Percentiles rank a stretch among this genome's conserved stretches.
Conservation (phyloP, 2,113 vertebrate genomes). For the Coturnix japonica region DNA sequence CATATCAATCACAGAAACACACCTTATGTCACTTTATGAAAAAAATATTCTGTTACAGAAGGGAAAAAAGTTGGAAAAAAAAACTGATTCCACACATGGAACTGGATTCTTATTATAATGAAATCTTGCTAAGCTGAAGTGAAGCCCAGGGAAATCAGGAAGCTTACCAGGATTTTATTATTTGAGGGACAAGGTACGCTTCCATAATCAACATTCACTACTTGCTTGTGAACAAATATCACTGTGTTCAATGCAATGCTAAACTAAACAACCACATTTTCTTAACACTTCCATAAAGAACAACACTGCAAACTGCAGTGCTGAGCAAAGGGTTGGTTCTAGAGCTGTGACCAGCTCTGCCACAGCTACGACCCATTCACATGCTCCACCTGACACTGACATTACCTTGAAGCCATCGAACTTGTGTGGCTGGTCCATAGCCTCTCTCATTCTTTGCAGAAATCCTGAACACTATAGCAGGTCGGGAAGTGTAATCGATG, state of each 20-base stretch:
- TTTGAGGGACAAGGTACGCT: not conserved
- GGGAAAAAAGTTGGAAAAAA: not conserved
- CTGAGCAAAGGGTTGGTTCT: not conserved
- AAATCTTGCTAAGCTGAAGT: not conserved
- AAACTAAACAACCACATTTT: not conserved
- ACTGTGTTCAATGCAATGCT: not conserved
- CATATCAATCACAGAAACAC: not conserved
- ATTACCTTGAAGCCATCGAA: slow-evolving; percentile 97
- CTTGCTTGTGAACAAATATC: not conserved
- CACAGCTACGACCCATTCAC: not conserved
- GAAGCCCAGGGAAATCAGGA: not conserved
- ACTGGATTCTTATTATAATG: not conserved
- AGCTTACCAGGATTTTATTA: not conserved
- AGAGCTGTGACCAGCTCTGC: rapidly evolving
- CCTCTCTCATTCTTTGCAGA: slow-evolving; percentile 97
- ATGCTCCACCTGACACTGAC: not conserved
- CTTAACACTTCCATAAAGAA: not conserved
- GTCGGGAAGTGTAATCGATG: slow-evolving; percentile 90
- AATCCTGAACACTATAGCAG: slow-evolving; percentile 95
- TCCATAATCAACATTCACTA: not conserved
- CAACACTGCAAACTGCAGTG: not conserved
- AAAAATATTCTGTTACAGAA: not conserved
- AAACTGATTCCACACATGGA: not conserved
- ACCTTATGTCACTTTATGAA: not conserved
- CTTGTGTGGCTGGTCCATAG: slow-evolving; percentile 96